phyloP scores from a whole-genome alignment of 1,140 invertebrate species.

The Calosoma granatense region DNA sequence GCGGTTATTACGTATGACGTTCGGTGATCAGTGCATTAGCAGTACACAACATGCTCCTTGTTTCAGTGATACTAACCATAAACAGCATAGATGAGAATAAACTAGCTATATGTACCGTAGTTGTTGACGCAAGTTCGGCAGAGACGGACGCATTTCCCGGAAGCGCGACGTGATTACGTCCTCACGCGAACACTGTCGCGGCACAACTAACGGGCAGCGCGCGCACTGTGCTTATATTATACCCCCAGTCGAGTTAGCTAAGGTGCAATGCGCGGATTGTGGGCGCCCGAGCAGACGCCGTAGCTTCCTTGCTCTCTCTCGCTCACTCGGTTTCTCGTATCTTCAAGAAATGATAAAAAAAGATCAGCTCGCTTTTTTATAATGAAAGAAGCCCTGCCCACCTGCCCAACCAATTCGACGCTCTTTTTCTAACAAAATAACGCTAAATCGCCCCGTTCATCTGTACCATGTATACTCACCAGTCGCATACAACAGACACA shows the following conservation, averaged over 20 bases:
- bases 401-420: not conserved
- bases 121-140: too few relatives aligned
- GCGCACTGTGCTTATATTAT: not conserved
- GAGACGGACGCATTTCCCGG: too few relatives aligned
- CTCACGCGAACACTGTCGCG: not conserved
- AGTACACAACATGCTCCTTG: too few relatives aligned
- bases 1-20: too few relatives aligned
- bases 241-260: not conserved
- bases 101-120: too few relatives aligned
- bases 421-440: too few relatives aligned
- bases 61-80: too few relatives aligned
- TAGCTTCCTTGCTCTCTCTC: not conserved
- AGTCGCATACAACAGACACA: too few relatives aligned
- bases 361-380: not conserved
- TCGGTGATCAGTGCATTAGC: too few relatives aligned
- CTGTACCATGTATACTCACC: too few relatives aligned
- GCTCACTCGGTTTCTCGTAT: not conserved
- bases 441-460: too few relatives aligned
- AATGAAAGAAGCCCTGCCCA: not conserved
- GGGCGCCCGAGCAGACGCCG: not conserved
- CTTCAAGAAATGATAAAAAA: not conserved
- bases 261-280: not conserved
- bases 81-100: too few relatives aligned
- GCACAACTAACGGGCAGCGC: not conserved
- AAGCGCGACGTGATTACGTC: not conserved